Evolutionary conservation across 2,888 invertebrate genomes (phyloP), one percentile per base, ranked within the genome.

Genomic region (Macropis europaea): DNA sequence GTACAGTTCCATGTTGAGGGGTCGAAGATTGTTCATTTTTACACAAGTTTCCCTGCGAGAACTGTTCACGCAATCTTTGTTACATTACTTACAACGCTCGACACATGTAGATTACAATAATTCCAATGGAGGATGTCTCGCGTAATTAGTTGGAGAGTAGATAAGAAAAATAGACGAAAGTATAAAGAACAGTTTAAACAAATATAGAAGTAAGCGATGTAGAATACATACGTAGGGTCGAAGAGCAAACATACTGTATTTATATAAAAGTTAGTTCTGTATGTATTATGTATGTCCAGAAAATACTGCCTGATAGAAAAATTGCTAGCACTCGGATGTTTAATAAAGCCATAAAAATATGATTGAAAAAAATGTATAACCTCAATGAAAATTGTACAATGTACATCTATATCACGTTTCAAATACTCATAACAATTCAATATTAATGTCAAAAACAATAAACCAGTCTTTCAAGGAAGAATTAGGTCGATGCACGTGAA

Each of bases 181-280:
- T 48, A 54, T 52, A 74, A 72, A 72, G 67, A 67, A 61, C 57
- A 82, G 82, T 72, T 76, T 36, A 34, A 72, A 80, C 71, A 54
- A 71, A 73, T 66, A 61, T 63, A 77, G 75, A n/a, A 73, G 40
- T 54, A 81, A 79, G 80, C 81, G 47, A 64, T 68, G 82, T 50
- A 77, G 61, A 79, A 69, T 75, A 77, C 66, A 81, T 57, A 57
- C 43, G 45, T 66, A 56, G 57, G 60, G 13, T 71, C 71, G 59
- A 64, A 54, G 68, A 53, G 68, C 67, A 42, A 68, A 68, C 50
- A 43, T 76, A 53, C 38, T 57, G 17, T 76, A 76, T 76, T 22
- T 75, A 69, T 79, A 62, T 76, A 50, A 38, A 64, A 70, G 69
- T 40, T 70, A 59, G 34, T 36, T 72, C 57, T 36, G 26, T 56